A percentile compares a stretch with the other conserved stretches of the same genome.
These are phyloP conservation scores for Puffinus mauretanicus DNA, from an alignment of 2,113 vertebrate species.

Conservation along the genomic window DNA sequence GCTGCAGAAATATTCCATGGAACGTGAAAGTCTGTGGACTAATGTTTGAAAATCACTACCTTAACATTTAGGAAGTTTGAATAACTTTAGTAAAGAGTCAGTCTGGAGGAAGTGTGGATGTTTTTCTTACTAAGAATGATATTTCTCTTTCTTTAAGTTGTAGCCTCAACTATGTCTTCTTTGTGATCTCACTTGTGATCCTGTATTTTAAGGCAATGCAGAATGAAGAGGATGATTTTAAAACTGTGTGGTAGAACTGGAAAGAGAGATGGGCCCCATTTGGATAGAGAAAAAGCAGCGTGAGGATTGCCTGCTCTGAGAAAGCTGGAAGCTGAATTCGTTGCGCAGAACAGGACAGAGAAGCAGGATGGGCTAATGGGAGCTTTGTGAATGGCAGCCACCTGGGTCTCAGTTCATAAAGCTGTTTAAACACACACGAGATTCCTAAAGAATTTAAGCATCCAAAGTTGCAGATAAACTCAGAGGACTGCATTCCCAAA, in stretches of 20 bases:
- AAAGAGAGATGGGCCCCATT: neutral
- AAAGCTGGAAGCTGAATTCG: neutral
- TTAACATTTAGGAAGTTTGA: neutral
- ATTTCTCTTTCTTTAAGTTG: neutral
- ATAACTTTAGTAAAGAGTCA: neutral
- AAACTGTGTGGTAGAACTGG: neutral
- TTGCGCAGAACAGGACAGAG: neutral
- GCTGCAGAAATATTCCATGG: neutral
- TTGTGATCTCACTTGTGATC: neutral
- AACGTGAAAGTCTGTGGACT: neutral
- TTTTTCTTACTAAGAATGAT: neutral
- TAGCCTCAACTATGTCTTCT: neutral
- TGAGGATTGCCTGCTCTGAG: neutral
- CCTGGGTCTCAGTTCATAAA: neutral
- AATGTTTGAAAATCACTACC: neutral
- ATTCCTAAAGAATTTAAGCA: neutral
- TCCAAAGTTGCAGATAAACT: neutral
- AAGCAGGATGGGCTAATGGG: accelerated
- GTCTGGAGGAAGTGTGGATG: neutral
- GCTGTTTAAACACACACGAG: neutral
- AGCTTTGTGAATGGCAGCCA: neutral
- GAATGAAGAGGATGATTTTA: neutral
- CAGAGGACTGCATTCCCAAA: neutral
- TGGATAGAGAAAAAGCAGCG: neutral
- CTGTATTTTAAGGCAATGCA: neutral